Conservation (phyloP, 2,797 vertebrate genomes). For the Protonibea diacanthus region DNA sequence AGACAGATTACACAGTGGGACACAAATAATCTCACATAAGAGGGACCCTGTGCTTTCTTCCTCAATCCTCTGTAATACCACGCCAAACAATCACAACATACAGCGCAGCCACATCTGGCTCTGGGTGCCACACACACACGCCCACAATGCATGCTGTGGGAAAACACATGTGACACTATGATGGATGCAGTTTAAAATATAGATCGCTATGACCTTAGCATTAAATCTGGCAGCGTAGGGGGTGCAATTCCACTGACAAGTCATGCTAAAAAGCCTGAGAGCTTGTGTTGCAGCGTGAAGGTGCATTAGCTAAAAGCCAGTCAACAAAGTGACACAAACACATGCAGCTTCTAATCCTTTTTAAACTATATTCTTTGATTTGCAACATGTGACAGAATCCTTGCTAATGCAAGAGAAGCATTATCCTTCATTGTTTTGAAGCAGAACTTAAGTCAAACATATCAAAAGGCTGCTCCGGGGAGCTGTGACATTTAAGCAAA, state of each 20-base stretch:
- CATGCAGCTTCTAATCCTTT: not conserved
- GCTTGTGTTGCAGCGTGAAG: not conserved
- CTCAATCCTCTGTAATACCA: slow-evolving; percentile 61
- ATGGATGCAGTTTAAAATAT: slow-evolving; percentile 35
- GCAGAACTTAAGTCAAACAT: slow-evolving; percentile 24
- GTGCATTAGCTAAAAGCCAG: slow-evolving; percentile 24
- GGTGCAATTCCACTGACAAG: slow-evolving; percentile 10
- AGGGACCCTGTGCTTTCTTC: slow-evolving; percentile 48
- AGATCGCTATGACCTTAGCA: not conserved
- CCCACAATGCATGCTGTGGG: not conserved
- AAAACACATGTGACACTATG: slow-evolving; percentile 27
- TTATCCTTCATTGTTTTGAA: slow-evolving; percentile 13
- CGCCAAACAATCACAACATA: slow-evolving; percentile 61
- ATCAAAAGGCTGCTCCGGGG: slow-evolving; percentile 34
- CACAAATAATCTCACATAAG: slow-evolving; percentile 76
- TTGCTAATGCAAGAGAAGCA: not conserved
- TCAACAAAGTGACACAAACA: slow-evolving; percentile 20
- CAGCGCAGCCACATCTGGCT: slow-evolving; percentile 48
- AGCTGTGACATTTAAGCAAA: slow-evolving; percentile 29
- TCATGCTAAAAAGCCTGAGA: slow-evolving; percentile 28
- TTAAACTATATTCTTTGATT: slow-evolving; percentile 12
- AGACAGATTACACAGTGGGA: slow-evolving; percentile 76
- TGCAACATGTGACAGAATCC: not conserved
- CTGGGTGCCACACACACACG: slow-evolving; percentile 19
- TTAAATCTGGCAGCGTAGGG: slow-evolving; percentile 16